These are phyloP conservation scores for Caenorhabditis tropicalis DNA, from an alignment of 1,140 invertebrate genomes.

Conservation along the genomic window DNA sequence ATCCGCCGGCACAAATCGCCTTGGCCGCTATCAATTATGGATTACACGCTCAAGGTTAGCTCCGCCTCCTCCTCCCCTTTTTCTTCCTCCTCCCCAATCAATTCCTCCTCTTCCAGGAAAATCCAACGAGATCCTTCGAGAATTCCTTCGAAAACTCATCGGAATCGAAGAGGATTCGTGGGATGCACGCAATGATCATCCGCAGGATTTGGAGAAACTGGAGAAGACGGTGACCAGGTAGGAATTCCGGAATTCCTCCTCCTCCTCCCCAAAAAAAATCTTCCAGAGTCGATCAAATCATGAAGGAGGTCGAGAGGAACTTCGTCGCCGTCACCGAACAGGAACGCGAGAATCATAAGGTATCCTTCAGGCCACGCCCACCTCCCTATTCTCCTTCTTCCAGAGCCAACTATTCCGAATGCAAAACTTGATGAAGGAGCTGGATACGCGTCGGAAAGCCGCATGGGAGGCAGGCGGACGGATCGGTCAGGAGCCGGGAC, in stretches of 20 bases:
- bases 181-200: background rate
- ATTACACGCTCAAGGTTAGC: constrained; percentile 59
- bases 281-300: constrained; percentile 14
- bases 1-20: constrained; percentile 69
- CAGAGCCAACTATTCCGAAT: background rate
- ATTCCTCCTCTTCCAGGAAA: constrained; percentile 44
- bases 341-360: constrained; percentile 2
- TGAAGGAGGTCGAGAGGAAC: background rate
- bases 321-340: background rate
- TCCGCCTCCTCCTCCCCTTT: background rate
- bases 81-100: background rate
- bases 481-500: background rate
- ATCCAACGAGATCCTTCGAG: constrained; percentile 58
- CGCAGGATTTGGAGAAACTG: constrained; percentile 14
- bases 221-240: constrained; percentile 22
- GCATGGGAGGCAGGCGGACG: background rate
- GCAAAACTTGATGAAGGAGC: background rate
- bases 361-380: no score
- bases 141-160: constrained; percentile 57
- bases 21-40: constrained; percentile 67
- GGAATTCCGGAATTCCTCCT: background rate
- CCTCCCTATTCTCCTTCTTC: no score
- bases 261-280: background rate
- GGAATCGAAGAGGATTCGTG: constrained; percentile 50
- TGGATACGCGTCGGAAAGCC: background rate